Evolutionary conservation across 1,140 invertebrate genomes (phyloP).

Genomic region (Nasonia longicornis): DNA sequence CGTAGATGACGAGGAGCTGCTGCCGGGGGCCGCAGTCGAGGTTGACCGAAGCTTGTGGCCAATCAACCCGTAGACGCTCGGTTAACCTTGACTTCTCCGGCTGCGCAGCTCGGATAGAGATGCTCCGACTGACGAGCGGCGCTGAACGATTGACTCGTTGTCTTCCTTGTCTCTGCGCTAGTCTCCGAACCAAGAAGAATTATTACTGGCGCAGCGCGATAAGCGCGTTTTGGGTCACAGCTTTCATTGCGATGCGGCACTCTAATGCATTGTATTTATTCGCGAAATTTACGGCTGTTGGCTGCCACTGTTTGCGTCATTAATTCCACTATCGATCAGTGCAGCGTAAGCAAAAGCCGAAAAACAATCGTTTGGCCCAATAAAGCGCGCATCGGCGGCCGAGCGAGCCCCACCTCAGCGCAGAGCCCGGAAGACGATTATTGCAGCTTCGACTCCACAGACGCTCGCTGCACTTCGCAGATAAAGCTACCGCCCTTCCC

Average conservation of each 20-base stretch:
- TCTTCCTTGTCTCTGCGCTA: too few species aligned
- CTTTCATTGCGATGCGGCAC: too few species aligned
- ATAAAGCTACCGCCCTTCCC: slow-evolving; percentile 58
- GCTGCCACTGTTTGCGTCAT: neutral
- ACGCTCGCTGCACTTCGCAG: slow-evolving; percentile 59
- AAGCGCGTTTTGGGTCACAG: too few species aligned
- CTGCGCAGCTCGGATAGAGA: too few species aligned
- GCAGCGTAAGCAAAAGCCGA: neutral
- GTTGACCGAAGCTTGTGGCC: slow-evolving; percentile 13
- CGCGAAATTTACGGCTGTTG: slow-evolving; percentile 14
- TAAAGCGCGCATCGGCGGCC: neutral
- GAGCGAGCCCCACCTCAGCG: neutral
- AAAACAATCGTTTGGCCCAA: slow-evolving; percentile 19
- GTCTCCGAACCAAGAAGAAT: too few species aligned
- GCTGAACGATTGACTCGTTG: too few species aligned
- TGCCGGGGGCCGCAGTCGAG: neutral
- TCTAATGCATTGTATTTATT: neutral
- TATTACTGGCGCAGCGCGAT: too few species aligned
- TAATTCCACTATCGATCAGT: too few species aligned
- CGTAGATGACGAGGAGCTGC: neutral
- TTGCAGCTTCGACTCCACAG: slow-evolving; percentile 49
- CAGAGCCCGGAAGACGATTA: slow-evolving; percentile 34
- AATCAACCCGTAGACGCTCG: slow-evolving; percentile 47
- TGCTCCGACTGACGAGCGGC: too few species aligned
- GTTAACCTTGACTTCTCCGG: slow-evolving; percentile 49